Conservation (phyloP, 2,113 vertebrate genomes). For the Mustelus asterias region DNA sequence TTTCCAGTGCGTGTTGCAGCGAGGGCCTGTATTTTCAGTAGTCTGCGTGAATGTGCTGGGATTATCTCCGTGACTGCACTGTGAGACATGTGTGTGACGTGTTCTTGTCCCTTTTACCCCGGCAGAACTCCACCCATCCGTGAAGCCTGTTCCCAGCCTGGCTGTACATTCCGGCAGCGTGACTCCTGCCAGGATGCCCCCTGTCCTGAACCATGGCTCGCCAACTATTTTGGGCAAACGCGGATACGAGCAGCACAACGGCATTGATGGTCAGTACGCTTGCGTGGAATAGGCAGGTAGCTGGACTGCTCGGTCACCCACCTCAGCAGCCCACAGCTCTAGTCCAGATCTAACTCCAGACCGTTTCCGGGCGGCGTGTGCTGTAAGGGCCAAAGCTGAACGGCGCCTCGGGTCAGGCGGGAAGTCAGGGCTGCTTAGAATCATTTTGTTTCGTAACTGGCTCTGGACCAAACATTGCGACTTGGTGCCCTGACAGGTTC, state of each 20-base stretch:
- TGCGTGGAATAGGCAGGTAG: background rate
- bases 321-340: background rate
- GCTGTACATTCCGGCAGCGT: conserved; percentile 4
- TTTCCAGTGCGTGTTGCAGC: background rate
- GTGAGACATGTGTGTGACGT: background rate
- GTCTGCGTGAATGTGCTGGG: background rate
- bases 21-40: background rate
- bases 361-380: background rate
- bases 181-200: conserved; percentile 36
- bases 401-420: too few relatives aligned
- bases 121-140: conserved; percentile 38
- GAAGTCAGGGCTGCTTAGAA: background rate
- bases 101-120: background rate
- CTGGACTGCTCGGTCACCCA: background rate
- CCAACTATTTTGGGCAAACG: conserved; percentile 43
- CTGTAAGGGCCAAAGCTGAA: background rate
- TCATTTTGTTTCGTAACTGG: background rate
- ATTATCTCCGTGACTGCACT: too few relatives aligned
- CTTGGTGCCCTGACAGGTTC: background rate
- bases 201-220: conserved; percentile 42
- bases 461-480: background rate
- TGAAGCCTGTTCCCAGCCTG: conserved; percentile 22
- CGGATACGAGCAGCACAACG: conserved; percentile 43
- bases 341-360: background rate
- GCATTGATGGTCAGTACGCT: conserved; percentile 40